Evolutionary conservation across 2,113 vertebrate genomes (phyloP).

Genomic region (Theropithecus gelada): DNA sequence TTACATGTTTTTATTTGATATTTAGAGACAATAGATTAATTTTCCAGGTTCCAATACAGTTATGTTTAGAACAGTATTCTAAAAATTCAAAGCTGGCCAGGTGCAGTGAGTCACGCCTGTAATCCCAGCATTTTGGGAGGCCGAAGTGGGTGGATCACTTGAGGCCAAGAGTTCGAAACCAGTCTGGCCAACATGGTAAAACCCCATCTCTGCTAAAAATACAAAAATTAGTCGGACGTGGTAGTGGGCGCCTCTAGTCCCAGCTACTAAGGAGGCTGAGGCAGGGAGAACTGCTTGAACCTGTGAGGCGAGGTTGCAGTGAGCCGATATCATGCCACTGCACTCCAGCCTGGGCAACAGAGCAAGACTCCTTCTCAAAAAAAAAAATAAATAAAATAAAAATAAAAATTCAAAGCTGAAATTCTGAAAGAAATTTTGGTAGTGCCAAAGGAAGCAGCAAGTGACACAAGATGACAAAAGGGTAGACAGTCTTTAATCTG

Average conservation of each 20-base stretch:
- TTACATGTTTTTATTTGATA: neutral
- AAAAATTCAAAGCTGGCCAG: neutral
- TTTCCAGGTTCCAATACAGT: neutral
- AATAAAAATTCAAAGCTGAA: conserved; percentile 7
- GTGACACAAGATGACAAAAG: neutral
- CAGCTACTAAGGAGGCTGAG: neutral
- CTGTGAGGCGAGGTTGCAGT: neutral
- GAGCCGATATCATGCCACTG: neutral
- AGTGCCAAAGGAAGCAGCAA: neutral
- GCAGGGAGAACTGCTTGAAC: neutral
- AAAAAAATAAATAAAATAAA: neutral
- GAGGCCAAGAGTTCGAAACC: neutral
- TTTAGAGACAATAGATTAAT: neutral
- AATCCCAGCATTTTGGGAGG: neutral
- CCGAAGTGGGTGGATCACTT: neutral
- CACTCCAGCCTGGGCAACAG: neutral
- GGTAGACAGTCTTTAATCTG: neutral
- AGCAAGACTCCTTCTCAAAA: neutral
- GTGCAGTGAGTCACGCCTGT: neutral
- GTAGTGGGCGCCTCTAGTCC: neutral
- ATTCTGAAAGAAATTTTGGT: neutral
- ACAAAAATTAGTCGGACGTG: neutral
- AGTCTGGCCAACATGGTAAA: neutral
- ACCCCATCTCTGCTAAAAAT: neutral
- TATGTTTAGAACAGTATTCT: conserved; percentile 11